Evolutionary conservation across 2,888 invertebrate genomes (phyloP).

Genomic region (Tryphoninae sp.): DNA sequence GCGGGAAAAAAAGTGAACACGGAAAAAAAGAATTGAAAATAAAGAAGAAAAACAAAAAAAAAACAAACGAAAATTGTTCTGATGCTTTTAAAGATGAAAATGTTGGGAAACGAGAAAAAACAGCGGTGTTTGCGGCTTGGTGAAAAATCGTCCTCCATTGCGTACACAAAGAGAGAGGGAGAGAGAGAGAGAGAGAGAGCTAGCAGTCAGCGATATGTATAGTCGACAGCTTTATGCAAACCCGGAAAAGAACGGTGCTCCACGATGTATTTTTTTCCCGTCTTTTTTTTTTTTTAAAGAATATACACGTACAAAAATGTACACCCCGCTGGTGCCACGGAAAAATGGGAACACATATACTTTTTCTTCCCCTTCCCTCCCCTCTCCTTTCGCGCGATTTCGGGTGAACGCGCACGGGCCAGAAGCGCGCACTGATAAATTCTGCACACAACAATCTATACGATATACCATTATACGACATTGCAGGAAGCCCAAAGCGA

Average conservation of each 20-base stretch:
- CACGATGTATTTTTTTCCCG: conserved; percentile 43
- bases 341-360: neutral
- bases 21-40: neutral
- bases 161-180: neutral
- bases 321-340: neutral
- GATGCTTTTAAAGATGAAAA: conserved; percentile 58
- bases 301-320: neutral
- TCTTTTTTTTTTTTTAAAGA: conserved; percentile 13
- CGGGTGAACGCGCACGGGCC: conserved; percentile 34
- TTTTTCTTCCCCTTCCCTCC: conserved; percentile 21
- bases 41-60: conserved; percentile 26
- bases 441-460: conserved; percentile 40
- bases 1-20: conserved; percentile 24
- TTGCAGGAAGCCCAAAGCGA: neutral
- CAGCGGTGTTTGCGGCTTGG: conserved; percentile 48
- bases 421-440: conserved; percentile 46
- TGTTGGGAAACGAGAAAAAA: conserved; percentile 38
- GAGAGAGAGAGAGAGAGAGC: too few relatives aligned
- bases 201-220: neutral
- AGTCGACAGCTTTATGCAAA: conserved; percentile 55
- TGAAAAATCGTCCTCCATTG: conserved; percentile 48
- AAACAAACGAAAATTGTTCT: conserved; percentile 25
- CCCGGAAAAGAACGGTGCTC: conserved; percentile 46
- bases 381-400: conserved; percentile 25
- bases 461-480: neutral